A percentile compares a stretch with the other conserved stretches of the same genome.
These are phyloP conservation scores for Parasteatoda tepidariorum DNA, from an alignment of 1,140 invertebrate species.

Conservation along the genomic window DNA sequence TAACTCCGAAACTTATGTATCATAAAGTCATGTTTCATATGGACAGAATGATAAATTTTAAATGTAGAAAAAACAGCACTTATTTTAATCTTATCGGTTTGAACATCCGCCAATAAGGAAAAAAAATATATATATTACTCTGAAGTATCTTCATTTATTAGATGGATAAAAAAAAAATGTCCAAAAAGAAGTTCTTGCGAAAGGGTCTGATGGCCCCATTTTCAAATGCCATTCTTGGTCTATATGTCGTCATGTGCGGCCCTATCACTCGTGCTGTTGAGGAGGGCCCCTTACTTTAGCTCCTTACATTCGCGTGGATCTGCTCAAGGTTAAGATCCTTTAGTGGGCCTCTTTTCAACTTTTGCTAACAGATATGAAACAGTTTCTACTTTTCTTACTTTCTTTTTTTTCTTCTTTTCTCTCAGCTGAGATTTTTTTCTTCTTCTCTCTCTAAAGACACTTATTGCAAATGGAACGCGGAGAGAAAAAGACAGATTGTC, in stretches of 20 bases:
- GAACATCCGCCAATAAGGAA: too few species aligned
- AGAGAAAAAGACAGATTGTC: slow-evolving; percentile 10
- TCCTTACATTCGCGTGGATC: slow-evolving; percentile 2
- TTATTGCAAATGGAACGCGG: slow-evolving; percentile 1
- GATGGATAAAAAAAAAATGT: too few species aligned
- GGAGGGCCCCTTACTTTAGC: neutral
- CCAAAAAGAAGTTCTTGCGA: too few species aligned
- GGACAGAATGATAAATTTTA: too few species aligned
- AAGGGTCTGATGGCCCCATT: too few species aligned
- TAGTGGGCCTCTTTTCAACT: neutral
- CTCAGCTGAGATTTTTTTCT: neutral
- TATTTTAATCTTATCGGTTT: too few species aligned
- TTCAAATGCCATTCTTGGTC: neutral
- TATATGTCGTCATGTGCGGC: neutral
- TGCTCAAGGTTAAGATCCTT: neutral
- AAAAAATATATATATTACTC: too few species aligned
- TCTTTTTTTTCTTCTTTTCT: neutral
- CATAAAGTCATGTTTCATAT: too few species aligned
- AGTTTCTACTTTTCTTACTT: neutral
- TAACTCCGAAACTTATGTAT: too few species aligned
- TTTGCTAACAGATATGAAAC: neutral
- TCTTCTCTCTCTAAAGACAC: neutral
- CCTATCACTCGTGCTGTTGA: neutral
- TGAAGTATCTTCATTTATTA: too few species aligned
- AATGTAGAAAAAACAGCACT: too few species aligned